A percentile compares a stretch with the other conserved stretches of the same genome.
Conservation (phyloP, 2,888 invertebrate genomes). For the Brenthis hecate region DNA sequence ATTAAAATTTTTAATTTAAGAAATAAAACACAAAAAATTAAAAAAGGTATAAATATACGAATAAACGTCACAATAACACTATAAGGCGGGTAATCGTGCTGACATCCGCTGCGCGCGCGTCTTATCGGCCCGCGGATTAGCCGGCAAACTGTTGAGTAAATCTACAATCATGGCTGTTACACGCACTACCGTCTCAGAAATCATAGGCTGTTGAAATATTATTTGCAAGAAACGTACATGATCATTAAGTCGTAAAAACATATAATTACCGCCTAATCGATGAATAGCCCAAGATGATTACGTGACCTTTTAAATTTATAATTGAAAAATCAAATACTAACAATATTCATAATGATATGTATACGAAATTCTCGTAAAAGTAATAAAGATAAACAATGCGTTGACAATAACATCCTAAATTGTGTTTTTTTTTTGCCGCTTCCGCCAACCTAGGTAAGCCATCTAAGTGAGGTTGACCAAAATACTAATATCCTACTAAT, state of each 20-base stretch:
- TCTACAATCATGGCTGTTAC: not conserved
- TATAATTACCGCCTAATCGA: not conserved
- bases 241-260: not conserved
- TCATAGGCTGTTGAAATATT: slow-evolving; percentile 12
- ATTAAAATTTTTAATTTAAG: too few species aligned
- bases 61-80: not conserved
- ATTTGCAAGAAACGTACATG: not conserved
- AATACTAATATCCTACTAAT: too few species aligned
- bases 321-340: not conserved
- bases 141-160: slow-evolving; percentile 25
- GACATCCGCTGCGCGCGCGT: slow-evolving; percentile 29
- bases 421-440: too few species aligned
- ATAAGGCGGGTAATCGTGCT: slow-evolving; percentile 8
- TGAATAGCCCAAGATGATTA: not conserved
- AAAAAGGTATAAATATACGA: not conserved
- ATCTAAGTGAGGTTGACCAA: too few species aligned
- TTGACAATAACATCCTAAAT: too few species aligned
- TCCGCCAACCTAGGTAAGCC: too few species aligned
- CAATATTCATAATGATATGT: too few species aligned
- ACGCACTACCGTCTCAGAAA: slow-evolving; percentile 20
- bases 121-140: slow-evolving; percentile 15
- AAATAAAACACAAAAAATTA: too few species aligned
- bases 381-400: too few species aligned
- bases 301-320: slow-evolving; percentile 3
- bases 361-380: too few species aligned